Conservation (phyloP, 2,888 invertebrate genomes). For the Automeris io region DNA sequence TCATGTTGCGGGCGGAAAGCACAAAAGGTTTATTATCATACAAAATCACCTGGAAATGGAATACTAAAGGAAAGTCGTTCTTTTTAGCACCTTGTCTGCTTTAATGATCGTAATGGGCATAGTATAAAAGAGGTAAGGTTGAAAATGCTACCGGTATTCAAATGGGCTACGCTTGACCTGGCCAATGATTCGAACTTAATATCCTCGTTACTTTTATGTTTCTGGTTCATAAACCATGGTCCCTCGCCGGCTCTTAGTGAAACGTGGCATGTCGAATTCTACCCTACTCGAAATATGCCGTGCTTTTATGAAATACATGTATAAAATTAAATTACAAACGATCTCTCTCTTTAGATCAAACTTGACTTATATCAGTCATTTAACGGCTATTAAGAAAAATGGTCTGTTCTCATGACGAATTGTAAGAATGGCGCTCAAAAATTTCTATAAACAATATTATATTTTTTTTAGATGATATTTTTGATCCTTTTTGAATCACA, state of each 20-base stretch:
- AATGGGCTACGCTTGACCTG: constrained; percentile 15
- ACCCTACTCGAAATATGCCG: constrained; percentile 10
- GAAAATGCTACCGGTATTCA: neutral
- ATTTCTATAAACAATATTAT: too few species aligned
- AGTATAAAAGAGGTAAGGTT: neutral
- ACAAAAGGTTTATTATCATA: constrained; percentile 10
- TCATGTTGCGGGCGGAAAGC: constrained; percentile 1
- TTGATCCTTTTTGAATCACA: too few species aligned
- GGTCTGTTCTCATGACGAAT: too few species aligned
- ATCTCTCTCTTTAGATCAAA: too few species aligned
- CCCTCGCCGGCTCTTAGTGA: constrained; percentile 17
- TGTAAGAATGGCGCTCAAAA: too few species aligned
- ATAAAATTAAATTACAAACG: neutral
- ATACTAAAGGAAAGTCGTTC: constrained; percentile 7
- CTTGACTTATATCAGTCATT: too few species aligned
- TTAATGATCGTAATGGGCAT: constrained; percentile 1
- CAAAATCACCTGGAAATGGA: constrained; percentile 9
- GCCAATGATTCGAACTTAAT: constrained; percentile 26
- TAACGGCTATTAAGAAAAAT: too few species aligned
- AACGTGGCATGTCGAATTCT: constrained; percentile 14
- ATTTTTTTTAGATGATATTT: too few species aligned
- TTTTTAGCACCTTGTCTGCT: constrained; percentile 1
- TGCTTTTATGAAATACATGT: too few species aligned
- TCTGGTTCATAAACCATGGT: constrained; percentile 28
- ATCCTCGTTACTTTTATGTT: constrained; percentile 27